These are phyloP conservation scores for Agonum fuliginosum DNA, from an alignment of 2,888 invertebrate genomes.

Conservation along the genomic window DNA sequence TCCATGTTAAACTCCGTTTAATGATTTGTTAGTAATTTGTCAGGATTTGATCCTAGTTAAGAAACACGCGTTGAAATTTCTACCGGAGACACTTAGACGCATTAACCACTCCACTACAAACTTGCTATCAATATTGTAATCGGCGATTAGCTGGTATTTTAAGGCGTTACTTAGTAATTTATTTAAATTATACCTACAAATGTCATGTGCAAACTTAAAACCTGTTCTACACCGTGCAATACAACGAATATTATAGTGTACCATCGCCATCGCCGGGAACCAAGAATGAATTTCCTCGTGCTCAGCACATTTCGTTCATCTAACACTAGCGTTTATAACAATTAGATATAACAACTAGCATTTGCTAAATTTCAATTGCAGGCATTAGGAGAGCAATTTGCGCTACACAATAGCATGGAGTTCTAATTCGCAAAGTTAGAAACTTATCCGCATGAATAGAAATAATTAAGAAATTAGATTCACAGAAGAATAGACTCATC, in stretches of 20 bases:
- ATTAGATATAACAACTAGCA: slow-evolving; percentile 11
- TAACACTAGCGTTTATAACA: background rate
- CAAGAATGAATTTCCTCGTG: background rate
- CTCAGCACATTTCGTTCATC: slow-evolving; percentile 11
- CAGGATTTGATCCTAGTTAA: slow-evolving; percentile 4
- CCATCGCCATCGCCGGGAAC: slow-evolving; percentile 8
- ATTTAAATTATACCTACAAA: no score
- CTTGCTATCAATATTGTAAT: slow-evolving; percentile 38
- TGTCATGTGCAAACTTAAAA: background rate
- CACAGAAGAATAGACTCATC: no score
- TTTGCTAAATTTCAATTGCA: slow-evolving; percentile 25
- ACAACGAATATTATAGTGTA: slow-evolving; percentile 2
- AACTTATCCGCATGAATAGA: no score
- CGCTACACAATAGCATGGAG: background rate
- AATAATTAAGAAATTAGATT: no score
- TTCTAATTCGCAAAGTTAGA: no score
- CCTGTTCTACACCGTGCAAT: slow-evolving; percentile 30
- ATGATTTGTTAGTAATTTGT: slow-evolving; percentile 31
- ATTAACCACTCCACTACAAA: slow-evolving; percentile 24
- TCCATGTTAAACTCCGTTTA: background rate
- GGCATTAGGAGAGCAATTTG: background rate
- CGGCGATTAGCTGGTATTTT: slow-evolving; percentile 14
- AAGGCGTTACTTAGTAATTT: slow-evolving; percentile 3
- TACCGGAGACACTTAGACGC: background rate
- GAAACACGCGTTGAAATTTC: background rate